phyloP scores from a whole-genome alignment of 2,113 vertebrate genomes.

The Dinomys branickii region DNA sequence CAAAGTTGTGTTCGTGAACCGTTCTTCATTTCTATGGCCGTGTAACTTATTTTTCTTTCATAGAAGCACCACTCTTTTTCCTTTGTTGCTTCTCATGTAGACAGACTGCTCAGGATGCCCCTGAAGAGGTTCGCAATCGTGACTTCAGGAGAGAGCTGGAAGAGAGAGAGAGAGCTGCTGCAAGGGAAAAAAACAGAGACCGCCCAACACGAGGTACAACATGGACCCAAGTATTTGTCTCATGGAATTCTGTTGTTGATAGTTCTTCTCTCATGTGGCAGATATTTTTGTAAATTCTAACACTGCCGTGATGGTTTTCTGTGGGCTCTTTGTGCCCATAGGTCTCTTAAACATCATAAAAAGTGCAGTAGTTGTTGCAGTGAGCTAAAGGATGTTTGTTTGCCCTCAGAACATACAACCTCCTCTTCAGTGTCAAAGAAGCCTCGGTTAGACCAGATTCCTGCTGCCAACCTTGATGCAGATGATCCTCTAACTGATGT shows the following conservation, averaged over 20 bases:
- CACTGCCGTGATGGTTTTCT: neutral
- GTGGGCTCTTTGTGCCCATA: neutral
- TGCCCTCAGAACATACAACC: conserved; percentile 93
- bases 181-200: conserved; percentile 95
- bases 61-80: neutral
- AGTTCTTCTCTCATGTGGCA: neutral
- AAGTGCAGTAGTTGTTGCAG: conserved; percentile 12
- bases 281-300: neutral
- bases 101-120: conserved; percentile 97
- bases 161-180: conserved; percentile 94
- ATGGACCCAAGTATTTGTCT: neutral
- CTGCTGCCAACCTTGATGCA: conserved; percentile 97
- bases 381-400: conserved; percentile 51
- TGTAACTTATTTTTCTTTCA: neutral
- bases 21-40: neutral
- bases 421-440: conserved; percentile 98
- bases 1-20: neutral
- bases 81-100: conserved; percentile 78
- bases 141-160: conserved; percentile 98
- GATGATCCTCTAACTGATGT: conserved; percentile 98
- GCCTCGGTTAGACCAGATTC: conserved; percentile 97
- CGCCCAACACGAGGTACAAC: conserved; percentile 92
- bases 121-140: conserved; percentile 96
- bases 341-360: neutral
- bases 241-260: neutral